These are phyloP conservation scores for Dicaeum eximium DNA, from an alignment of 2,113 vertebrate species.

Conservation along the genomic window DNA sequence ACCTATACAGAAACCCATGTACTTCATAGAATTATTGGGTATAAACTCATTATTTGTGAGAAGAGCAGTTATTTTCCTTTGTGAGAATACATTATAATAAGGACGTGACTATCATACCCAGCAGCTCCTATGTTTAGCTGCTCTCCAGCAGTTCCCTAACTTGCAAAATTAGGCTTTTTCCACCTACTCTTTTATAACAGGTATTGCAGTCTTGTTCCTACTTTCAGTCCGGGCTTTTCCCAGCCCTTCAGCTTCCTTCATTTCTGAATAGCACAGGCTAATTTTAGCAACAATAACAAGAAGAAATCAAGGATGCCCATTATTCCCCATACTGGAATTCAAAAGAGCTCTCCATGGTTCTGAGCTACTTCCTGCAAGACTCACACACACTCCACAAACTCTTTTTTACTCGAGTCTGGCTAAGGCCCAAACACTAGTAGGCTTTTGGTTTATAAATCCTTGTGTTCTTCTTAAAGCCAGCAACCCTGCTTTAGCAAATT, in stretches of 20 bases:
- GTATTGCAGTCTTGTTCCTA: not conserved
- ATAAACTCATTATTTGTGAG: not conserved
- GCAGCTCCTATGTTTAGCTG: not conserved
- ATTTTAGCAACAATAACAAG: not conserved
- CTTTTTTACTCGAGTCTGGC: no score
- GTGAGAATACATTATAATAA: not conserved
- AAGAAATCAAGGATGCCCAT: not conserved
- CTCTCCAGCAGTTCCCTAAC: not conserved
- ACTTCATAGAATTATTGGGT: not conserved
- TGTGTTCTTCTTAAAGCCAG: not conserved
- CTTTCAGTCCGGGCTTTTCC: not conserved
- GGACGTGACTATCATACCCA: not conserved
- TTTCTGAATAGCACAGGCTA: not conserved
- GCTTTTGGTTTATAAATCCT: not conserved
- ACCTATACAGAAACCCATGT: not conserved
- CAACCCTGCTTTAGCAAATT: not conserved
- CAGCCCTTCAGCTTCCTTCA: not conserved
- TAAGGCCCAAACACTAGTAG: not conserved
- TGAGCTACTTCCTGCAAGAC: not conserved
- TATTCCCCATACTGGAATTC: accelerated
- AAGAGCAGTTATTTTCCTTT: not conserved
- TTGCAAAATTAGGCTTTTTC: not conserved
- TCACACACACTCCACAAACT: accelerated
- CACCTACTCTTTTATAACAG: not conserved
- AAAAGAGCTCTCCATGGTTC: conserved; percentile 19